Conservation (phyloP, 2,797 vertebrate species). For the Telmatherina bonti region DNA sequence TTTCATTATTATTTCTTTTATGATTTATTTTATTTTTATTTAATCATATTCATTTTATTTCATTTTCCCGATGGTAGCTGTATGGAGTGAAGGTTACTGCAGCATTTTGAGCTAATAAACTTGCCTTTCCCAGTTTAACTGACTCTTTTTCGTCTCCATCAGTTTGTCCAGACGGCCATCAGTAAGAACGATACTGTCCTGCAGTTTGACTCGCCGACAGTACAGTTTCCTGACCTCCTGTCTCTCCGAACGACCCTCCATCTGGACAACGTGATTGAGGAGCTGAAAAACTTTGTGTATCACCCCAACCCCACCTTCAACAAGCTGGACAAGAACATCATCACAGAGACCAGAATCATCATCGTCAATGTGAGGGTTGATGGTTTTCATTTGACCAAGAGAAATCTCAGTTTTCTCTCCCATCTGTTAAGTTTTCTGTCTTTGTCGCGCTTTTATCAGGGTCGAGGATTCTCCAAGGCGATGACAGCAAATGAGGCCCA, state of each 20-base stretch:
- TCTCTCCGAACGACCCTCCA: conserved; percentile 83
- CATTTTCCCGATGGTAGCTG: no score
- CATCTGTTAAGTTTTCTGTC: background rate
- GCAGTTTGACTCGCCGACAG: conserved; percentile 86
- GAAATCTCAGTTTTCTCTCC: background rate
- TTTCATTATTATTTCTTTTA: no score
- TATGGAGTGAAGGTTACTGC: no score
- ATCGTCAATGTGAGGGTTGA: conserved; percentile 72
- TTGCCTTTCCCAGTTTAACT: background rate
- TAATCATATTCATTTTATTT: no score
- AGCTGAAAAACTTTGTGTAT: conserved; percentile 87
- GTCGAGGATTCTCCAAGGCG: conserved; percentile 90
- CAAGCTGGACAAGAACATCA: conserved; percentile 83
- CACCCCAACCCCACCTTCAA: conserved; percentile 88
- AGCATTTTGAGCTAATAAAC: no score
- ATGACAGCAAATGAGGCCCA: conserved; percentile 91
- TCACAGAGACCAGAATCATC: conserved; percentile 84
- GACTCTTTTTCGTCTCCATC: background rate
- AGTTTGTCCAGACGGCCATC: conserved; percentile 78
- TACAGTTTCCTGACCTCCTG: conserved; percentile 76
- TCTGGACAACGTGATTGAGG: conserved; percentile 86
- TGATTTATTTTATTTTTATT: no score
- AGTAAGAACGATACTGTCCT: conserved; percentile 86
- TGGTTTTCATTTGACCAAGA: accelerated
- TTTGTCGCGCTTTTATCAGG: conserved; percentile 75